Base-by-base conservation (phyloP, 2,113 vertebrate genomes). In the Pachypanchax playfairii region DNA sequence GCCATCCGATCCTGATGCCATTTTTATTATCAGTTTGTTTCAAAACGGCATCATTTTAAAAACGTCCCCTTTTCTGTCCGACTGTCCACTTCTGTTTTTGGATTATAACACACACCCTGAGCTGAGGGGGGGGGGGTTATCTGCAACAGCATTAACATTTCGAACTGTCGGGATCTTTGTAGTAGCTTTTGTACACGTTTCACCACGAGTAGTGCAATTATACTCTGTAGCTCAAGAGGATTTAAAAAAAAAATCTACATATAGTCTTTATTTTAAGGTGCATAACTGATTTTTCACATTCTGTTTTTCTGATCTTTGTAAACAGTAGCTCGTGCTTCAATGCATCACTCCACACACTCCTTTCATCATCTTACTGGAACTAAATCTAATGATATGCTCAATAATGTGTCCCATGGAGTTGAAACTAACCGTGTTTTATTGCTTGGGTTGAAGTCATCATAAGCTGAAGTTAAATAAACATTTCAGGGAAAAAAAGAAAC, bases 401-500 rank as follows among this genome's bases (percentile, higher is more conserved):
- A 7, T 5, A n/a, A n/a, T n/a, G n/a, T n/a, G n/a, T n/a, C n/a
- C n/a, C n/a, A 71, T 56, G 49, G 52, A 70, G 35, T 26, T 52
- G 20, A 42, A 69, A 44, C 54, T 35, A 38, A 78, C 48, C 48
- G 60, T 28, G 61, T 73, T 71, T 52, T 71, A 54, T 31, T 63
- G 46, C 67, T 62, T 56, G 60, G 57, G 58, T 79, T 73, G 44
- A 82, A 79, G 67, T 82, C 74, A 22, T 81, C 57, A 77, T 82
- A 75, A 84, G 80, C 84, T 85, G 64, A 83, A 66, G 70, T 82
- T 56, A 70, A 74, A 75, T 87, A 91, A 91, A 91, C 67, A 70
- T 81, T 93, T 93, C 93, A 94, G 94, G 94, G 92, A 93, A 92
- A 88, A 91, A 91, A 89, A 47, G 41, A 28, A 36, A 93, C 87